Percentiles rank a stretch among this genome's conserved stretches.
These are phyloP conservation scores for cattle (Bos taurus) DNA, from an alignment of 2,113 vertebrate genomes.

Conservation along the genomic window DNA sequence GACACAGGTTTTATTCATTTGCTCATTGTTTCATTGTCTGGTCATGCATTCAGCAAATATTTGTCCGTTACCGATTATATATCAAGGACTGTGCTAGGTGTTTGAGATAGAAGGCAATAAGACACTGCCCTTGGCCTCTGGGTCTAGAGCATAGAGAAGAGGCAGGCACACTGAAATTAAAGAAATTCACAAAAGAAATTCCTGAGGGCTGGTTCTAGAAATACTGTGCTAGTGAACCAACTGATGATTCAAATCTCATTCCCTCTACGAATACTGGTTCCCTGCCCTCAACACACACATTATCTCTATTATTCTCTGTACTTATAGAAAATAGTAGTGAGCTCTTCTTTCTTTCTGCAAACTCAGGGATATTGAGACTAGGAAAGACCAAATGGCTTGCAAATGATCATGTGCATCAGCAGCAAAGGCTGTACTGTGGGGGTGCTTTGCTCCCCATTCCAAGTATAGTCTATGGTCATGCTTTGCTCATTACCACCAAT, in stretches of 20 bases:
- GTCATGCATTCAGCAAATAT: not conserved
- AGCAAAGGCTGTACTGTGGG: not conserved
- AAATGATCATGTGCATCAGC: not conserved
- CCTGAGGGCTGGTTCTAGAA: not conserved
- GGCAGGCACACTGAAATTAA: not conserved
- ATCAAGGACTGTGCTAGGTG: not conserved
- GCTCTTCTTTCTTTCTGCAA: not conserved
- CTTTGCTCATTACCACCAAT: not conserved
- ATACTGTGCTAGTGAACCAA: not conserved
- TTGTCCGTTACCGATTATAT: not conserved
- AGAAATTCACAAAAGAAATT: not conserved
- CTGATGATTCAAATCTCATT: not conserved
- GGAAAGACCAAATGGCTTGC: not conserved
- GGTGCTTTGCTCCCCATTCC: not conserved
- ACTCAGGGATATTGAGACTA: not conserved
- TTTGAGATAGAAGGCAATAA: not conserved
- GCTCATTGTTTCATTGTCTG: not conserved
- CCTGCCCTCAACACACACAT: not conserved
- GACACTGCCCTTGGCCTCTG: not conserved
- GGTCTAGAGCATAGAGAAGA: not conserved
- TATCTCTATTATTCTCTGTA: not conserved
- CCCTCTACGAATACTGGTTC: not conserved
- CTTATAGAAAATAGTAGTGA: not conserved
- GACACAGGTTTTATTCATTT: not conserved
- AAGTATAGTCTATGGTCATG: not conserved